phyloP scores from a whole-genome alignment of 2,797 vertebrate genomes.

The Enteromius mattozi region DNA sequence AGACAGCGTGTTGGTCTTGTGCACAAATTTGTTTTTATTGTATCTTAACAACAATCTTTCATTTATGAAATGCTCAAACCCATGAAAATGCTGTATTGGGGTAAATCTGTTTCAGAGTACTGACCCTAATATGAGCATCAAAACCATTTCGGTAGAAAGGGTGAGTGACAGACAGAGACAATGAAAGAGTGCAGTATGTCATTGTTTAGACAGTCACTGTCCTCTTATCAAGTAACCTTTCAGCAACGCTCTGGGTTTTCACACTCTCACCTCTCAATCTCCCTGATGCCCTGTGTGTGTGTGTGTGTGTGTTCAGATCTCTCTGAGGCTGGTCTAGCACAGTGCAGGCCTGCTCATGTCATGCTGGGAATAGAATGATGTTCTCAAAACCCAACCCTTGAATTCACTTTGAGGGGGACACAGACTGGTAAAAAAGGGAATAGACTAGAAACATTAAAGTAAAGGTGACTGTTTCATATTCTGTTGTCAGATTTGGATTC shows the following conservation, averaged over 20 bases:
- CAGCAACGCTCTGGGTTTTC: conserved; percentile 28
- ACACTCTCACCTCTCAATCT: conserved; percentile 32
- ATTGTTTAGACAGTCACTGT: conserved; percentile 32
- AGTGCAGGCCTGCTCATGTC: conserved; percentile 38
- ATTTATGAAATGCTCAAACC: background rate
- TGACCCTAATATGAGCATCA: background rate
- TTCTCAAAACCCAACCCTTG: conserved; percentile 24
- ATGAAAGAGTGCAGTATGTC: conserved; percentile 36
- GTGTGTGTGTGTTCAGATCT: background rate
- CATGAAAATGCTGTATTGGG: background rate
- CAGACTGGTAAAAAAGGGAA: conserved; percentile 40
- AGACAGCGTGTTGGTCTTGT: background rate
- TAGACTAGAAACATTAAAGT: conserved; percentile 8
- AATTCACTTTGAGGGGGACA: conserved; percentile 23
- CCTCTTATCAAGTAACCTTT: conserved; percentile 30
- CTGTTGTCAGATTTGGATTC: conserved; percentile 3
- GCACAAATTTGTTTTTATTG: background rate
- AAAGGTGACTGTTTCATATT: conserved; percentile 19
- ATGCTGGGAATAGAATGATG: conserved; percentile 36
- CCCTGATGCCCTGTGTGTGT: background rate
- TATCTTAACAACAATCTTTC: background rate
- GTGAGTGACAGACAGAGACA: conserved; percentile 19
- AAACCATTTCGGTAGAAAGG: background rate
- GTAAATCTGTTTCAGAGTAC: background rate
- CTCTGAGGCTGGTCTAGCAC: background rate